phyloP scores from a whole-genome alignment of 2,888 invertebrate species.

The Ypsolopha scabrella region DNA sequence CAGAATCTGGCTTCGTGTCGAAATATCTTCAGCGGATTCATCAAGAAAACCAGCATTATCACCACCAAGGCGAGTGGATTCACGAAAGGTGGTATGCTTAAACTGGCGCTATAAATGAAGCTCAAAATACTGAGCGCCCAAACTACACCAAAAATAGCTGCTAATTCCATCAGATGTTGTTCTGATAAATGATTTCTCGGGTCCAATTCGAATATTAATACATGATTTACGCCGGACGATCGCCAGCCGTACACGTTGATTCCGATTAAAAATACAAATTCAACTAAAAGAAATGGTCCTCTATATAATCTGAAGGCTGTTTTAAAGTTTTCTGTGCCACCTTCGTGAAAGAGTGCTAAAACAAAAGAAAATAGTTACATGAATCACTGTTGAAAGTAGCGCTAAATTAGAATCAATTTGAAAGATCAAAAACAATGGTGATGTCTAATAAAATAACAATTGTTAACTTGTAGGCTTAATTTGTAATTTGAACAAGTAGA shows the following conservation, averaged over 20 bases:
- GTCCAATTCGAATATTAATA: conserved; percentile 96
- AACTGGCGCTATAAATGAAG: conserved; percentile 81
- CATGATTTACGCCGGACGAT: conserved; percentile 97
- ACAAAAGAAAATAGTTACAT: conserved; percentile 19
- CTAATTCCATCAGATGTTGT: conserved; percentile 94
- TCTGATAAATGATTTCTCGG: conserved; percentile 93
- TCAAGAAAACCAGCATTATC: conserved; percentile 84
- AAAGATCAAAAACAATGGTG: neutral
- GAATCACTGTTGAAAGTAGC: neutral
- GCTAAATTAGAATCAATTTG: neutral
- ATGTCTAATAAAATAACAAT: conserved; percentile 2
- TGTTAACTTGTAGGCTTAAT: too few species aligned
- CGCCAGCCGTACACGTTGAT: conserved; percentile 98
- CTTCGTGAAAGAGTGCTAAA: conserved; percentile 81
- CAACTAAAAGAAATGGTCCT: conserved; percentile 91
- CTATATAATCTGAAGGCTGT: conserved; percentile 94
- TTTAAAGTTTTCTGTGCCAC: conserved; percentile 78
- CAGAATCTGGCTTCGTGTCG: conserved; percentile 95
- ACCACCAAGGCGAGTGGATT: conserved; percentile 89
- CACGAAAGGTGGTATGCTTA: conserved; percentile 92
- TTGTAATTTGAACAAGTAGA: too few species aligned
- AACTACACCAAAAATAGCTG: conserved; percentile 92
- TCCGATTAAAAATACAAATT: conserved; percentile 94
- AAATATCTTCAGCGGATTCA: conserved; percentile 94
- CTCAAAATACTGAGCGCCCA: conserved; percentile 93